A percentile compares a stretch with the other conserved stretches of the same genome.
phyloP scores from a whole-genome alignment of 2,113 vertebrate genomes.

The Passer domesticus region DNA sequence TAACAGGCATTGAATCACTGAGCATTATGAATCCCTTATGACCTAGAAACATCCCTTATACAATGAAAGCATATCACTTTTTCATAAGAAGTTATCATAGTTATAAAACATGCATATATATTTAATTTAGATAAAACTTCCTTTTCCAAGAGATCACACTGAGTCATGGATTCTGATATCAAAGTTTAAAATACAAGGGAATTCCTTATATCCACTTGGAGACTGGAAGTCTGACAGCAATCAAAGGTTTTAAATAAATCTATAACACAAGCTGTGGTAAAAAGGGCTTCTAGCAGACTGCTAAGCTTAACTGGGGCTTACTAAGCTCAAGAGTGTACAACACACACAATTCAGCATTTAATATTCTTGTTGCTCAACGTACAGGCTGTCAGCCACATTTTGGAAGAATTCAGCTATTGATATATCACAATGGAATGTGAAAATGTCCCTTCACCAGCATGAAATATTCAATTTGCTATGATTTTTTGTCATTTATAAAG shows the following conservation, averaged over 20 bases:
- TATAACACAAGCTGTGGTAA: background rate
- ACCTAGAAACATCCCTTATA: background rate
- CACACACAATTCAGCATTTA: background rate
- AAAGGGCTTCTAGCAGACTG: background rate
- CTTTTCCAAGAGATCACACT: background rate
- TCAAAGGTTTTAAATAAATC: background rate
- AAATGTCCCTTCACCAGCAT: background rate
- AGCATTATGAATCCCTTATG: conserved; percentile 17
- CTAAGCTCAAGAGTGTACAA: background rate
- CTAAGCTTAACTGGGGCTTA: background rate
- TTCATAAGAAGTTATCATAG: background rate
- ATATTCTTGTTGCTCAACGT: background rate
- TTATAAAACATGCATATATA: conserved; percentile 30
- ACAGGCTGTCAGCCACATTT: background rate
- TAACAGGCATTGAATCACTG: conserved; percentile 15
- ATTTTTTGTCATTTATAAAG: background rate
- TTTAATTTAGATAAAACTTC: conserved; percentile 21
- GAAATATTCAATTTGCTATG: background rate
- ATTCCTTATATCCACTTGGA: background rate
- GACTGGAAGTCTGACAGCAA: background rate
- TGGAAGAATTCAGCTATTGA: background rate
- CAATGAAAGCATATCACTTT: conserved; percentile 49
- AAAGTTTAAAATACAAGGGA: background rate
- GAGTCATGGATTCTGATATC: background rate
- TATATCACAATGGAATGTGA: background rate